Percentiles rank a stretch among this genome's conserved stretches.
phyloP scores from a whole-genome alignment of 2,888 invertebrate genomes.

The Athalia cordata region DNA sequence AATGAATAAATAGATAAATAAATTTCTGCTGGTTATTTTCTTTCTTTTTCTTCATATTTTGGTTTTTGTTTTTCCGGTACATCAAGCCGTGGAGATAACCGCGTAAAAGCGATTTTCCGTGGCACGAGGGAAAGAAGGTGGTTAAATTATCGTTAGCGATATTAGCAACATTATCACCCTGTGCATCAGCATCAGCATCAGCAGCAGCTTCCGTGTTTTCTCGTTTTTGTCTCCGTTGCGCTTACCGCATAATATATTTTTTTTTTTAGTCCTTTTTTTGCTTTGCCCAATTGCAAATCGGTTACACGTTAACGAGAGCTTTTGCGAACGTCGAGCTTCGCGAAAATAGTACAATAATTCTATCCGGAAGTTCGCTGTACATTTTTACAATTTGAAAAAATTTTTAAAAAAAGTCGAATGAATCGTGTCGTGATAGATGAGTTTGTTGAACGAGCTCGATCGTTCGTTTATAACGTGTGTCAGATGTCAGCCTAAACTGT shows the following conservation, averaged over 20 bases:
- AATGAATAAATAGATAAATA: too few species aligned
- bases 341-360: too few species aligned
- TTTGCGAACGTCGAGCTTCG: too few species aligned
- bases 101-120: background rate
- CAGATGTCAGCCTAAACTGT: slow-evolving; percentile 12
- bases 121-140: slow-evolving; percentile 11
- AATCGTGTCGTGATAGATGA: slow-evolving; percentile 22
- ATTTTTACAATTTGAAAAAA: too few species aligned
- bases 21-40: too few species aligned
- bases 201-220: slow-evolving; percentile 47
- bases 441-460: slow-evolving; percentile 30
- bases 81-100: background rate
- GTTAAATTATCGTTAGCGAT: slow-evolving; percentile 64
- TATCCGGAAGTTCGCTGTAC: too few species aligned
- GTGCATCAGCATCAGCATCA: slow-evolving; percentile 50
- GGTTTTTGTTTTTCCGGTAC: background rate
- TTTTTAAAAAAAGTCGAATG: too few species aligned
- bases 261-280: too few species aligned
- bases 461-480: slow-evolving; percentile 26
- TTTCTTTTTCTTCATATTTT: background rate
- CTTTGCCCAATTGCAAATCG: too few species aligned
- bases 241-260: too few species aligned
- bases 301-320: too few species aligned
- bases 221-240: too few species aligned
- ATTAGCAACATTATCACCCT: slow-evolving; percentile 63